Base-by-base conservation (phyloP, 2,797 vertebrate species). In the Mastacembelus armatus region DNA sequence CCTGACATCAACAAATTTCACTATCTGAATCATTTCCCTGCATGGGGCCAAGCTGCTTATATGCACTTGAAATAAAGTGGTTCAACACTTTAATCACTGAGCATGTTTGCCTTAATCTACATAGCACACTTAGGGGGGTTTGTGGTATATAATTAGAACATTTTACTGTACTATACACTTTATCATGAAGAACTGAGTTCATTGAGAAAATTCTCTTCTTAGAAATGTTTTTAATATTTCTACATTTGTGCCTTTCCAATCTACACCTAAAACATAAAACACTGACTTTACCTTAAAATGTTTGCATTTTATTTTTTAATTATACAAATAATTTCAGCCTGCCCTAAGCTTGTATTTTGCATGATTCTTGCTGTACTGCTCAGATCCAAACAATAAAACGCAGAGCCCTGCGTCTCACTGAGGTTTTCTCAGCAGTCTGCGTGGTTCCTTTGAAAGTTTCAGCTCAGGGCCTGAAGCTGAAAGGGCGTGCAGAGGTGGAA, bases 381-480 rank as follows among this genome's bases (percentile, higher is more conserved):
- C 8, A 19, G 27, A 26, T 5, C 19, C 10, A 16, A 27, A 39
- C 6, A 10, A 16, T 43, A 15, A 36, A 15, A 29, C 0, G 4
- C 14, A 27, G 27, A 29, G 18, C 5, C 32, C 26, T 9, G 5
- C n/a, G 35, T 26, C 10, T 42, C 1, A 2, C 26, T 9, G 52
- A 7, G 48, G 29, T 15, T 44, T 11, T 18, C n/a, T 11, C 9
- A 19, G 56, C 33, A 19, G 32, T 35, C 42, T 26, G 15, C 27
- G 7, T 33, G 1, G 22, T n/a, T 9, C 36, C 2, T 22, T 27
- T 26, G 30, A 55, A 83, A 81, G 59, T 77, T 81, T 60, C 1
- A 33, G 16, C 18, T 16, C n/a, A 2, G 26, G 18, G 27, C 15
- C 38, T 4, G 45, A 44, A n/a, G 74, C 59, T 71, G 26, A 32